Evolutionary conservation across 2,113 vertebrate species (phyloP).

Genomic region (Hystrix cristata): DNA sequence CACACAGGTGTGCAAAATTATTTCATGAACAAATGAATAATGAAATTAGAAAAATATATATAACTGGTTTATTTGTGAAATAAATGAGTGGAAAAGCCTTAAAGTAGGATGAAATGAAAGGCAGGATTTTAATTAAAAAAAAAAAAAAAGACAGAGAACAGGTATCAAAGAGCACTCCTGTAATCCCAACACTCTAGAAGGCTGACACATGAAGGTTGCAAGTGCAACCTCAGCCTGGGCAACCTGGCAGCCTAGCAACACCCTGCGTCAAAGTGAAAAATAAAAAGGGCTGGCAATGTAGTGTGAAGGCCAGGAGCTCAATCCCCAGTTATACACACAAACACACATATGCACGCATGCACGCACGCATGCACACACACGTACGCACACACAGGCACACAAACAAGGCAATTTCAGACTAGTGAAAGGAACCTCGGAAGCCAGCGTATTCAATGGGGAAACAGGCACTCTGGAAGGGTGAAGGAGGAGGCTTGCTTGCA

Average conservation of each 20-base stretch:
- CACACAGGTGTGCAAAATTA: background rate
- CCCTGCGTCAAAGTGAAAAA: background rate
- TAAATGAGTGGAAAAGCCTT: background rate
- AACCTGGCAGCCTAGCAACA: background rate
- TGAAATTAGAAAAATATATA: slow-evolving; percentile 13
- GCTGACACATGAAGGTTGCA: background rate
- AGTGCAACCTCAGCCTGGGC: background rate
- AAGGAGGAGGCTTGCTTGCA: background rate
- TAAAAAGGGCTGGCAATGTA: background rate
- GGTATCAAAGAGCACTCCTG: background rate
- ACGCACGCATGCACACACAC: background rate
- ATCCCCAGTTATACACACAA: background rate
- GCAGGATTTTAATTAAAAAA: background rate
- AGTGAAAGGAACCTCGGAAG: background rate
- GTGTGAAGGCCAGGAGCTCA: background rate
- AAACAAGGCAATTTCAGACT: background rate
- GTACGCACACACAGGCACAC: background rate
- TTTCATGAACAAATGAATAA: background rate
- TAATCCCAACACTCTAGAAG: background rate
- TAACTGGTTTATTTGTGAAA: background rate
- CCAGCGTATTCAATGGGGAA: background rate
- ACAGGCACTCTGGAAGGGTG: background rate
- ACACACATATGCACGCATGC: no score
- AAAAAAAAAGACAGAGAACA: background rate
- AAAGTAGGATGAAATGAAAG: background rate